A percentile compares a stretch with the other conserved stretches of the same genome.
Evolutionary conservation across 2,888 invertebrate species (phyloP).

Genomic region (Pogonocherus hispidulus): DNA sequence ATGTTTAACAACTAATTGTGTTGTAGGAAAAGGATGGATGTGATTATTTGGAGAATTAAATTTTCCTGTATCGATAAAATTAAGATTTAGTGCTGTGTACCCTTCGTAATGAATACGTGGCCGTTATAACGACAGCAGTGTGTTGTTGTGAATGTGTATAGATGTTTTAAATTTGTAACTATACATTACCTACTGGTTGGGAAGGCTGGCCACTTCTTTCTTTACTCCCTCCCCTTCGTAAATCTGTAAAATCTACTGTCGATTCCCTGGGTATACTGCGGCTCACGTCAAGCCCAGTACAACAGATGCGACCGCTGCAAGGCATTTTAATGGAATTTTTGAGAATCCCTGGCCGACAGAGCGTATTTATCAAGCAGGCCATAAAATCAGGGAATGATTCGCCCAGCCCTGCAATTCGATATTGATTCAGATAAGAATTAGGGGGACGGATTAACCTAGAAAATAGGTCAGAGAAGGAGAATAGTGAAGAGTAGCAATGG

Average conservation of each 20-base stretch:
- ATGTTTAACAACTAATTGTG: slow-evolving; percentile 3
- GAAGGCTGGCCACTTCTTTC: too few species aligned
- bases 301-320: slow-evolving; percentile 11
- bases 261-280: too few species aligned
- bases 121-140: too few species aligned
- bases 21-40: background rate
- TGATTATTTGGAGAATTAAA: background rate
- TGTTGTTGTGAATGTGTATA: too few species aligned
- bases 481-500: too few species aligned
- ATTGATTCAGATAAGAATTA: slow-evolving; percentile 12
- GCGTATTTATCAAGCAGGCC: slow-evolving; percentile 27
- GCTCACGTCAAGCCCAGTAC: background rate
- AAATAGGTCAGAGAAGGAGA: background rate
- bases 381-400: slow-evolving; percentile 29
- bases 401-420: slow-evolving; percentile 20
- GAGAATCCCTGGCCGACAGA: background rate
- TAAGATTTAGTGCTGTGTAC: too few species aligned
- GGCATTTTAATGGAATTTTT: slow-evolving; percentile 31
- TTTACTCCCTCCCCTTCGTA: too few species aligned
- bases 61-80: too few species aligned
- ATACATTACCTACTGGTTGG: too few species aligned
- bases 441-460: background rate
- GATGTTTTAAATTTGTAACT: too few species aligned
- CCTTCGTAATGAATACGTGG: too few species aligned
- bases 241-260: too few species aligned